Conservation (phyloP, 1,140 invertebrate species). For the Panagrolaimus sp. region DNA sequence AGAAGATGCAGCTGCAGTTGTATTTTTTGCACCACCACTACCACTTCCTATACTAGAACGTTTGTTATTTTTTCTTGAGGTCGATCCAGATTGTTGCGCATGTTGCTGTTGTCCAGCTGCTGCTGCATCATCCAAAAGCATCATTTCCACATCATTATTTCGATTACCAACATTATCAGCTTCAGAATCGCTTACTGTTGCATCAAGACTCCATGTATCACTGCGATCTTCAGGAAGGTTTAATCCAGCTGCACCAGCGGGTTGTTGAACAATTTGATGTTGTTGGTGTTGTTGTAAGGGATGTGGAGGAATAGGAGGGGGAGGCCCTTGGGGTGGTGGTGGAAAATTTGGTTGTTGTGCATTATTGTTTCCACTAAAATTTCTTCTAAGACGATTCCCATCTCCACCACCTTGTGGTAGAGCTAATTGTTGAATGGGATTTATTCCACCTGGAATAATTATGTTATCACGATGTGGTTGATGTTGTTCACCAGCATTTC, state of each 20-base stretch:
- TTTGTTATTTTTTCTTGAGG: background rate
- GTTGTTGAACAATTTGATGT: constrained; percentile 11
- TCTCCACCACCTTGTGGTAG: background rate
- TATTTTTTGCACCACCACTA: constrained; percentile 9
- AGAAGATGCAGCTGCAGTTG: too few relatives aligned
- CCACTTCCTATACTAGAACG: background rate
- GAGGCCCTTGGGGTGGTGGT: constrained; percentile 6
- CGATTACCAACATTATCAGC: constrained; percentile 37
- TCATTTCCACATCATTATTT: constrained; percentile 3
- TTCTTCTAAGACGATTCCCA: constrained; percentile 7
- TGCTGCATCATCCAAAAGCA: constrained; percentile 14
- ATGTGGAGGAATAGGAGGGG: constrained; percentile 11
- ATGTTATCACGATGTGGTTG: background rate
- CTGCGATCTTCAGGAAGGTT: constrained; percentile 24
- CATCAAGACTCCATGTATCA: constrained; percentile 95
- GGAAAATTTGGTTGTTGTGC: background rate
- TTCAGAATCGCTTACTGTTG: constrained; percentile 84
- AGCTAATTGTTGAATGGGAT: background rate
- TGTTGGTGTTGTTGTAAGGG: background rate
- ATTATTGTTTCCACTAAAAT: background rate
- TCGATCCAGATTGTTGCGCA: background rate
- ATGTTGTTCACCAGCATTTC: constrained; percentile 28
- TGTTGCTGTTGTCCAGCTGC: background rate
- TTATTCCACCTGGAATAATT: background rate
- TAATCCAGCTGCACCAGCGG: background rate